phyloP scores from a whole-genome alignment of 2,888 invertebrate species.

The Alviniconcha strummeri region DNA sequence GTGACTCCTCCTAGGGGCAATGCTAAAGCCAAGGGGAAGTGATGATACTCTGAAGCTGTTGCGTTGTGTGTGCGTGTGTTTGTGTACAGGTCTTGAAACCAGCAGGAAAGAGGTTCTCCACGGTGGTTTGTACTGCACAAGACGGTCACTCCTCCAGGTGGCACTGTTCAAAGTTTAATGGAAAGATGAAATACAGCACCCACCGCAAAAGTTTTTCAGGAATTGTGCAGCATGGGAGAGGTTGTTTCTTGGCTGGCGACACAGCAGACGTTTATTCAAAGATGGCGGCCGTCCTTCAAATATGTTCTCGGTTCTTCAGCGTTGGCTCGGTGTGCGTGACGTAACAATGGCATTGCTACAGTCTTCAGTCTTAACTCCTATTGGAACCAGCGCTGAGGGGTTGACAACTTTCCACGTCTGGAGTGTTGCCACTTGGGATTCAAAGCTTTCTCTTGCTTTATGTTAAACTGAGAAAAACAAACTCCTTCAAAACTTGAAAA shows the following conservation, averaged over 20 bases:
- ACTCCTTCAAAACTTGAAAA: no score
- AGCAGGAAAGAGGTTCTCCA: no score
- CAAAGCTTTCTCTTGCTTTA: constrained; percentile 13
- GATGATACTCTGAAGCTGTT: neutral
- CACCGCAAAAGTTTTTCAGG: constrained; percentile 20
- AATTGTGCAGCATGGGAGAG: constrained; percentile 11
- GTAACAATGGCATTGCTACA: constrained; percentile 31
- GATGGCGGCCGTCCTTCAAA: constrained; percentile 32
- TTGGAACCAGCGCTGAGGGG: constrained; percentile 29
- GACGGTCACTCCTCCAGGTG: no score
- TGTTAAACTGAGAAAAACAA: no score
- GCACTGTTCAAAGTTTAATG: no score
- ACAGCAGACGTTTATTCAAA: neutral
- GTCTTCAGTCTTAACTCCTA: constrained; percentile 5
- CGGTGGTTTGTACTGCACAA: no score
- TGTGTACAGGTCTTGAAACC: neutral
- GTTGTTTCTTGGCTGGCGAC: constrained; percentile 15
- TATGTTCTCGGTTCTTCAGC: constrained; percentile 21
- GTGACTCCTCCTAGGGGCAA: constrained; percentile 92
- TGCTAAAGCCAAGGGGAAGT: constrained; percentile 66
- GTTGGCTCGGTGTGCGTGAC: constrained; percentile 27
- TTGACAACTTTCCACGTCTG: constrained; percentile 16
- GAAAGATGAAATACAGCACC: neutral
- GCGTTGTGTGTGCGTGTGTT: constrained; percentile 6
- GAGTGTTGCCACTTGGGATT: constrained; percentile 18